These are phyloP conservation scores for Melanotaenia parkinsoni DNA, from an alignment of 2,797 vertebrate species.

Conservation along the genomic window DNA sequence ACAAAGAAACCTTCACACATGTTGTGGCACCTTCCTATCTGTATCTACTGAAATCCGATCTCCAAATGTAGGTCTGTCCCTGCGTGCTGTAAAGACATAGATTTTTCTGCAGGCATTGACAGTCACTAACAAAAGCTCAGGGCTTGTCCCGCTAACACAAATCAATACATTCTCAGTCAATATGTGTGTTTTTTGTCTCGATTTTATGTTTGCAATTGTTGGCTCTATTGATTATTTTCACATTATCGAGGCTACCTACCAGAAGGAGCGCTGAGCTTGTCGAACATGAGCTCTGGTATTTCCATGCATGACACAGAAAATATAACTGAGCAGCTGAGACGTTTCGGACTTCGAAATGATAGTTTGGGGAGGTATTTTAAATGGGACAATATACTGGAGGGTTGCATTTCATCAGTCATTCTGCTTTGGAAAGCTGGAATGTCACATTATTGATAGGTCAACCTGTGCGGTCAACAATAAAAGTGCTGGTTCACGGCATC, in stretches of 20 bases:
- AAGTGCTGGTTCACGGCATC: slow-evolving; percentile 23
- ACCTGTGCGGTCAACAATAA: slow-evolving; percentile 13
- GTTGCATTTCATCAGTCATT: slow-evolving; percentile 30
- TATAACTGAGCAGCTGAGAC: slow-evolving; percentile 57
- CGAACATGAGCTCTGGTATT: slow-evolving; percentile 46
- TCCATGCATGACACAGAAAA: slow-evolving; percentile 51
- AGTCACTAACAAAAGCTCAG: slow-evolving; percentile 33
- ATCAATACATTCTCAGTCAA: slow-evolving; percentile 33
- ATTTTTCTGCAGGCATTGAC: slow-evolving; percentile 42
- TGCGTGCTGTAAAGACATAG: slow-evolving; percentile 51
- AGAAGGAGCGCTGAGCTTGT: slow-evolving; percentile 13
- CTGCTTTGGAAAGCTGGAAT: slow-evolving; percentile 19
- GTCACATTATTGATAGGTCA: slow-evolving; percentile 8
- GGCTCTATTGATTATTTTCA: slow-evolving; percentile 37
- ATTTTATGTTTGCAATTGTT: slow-evolving; percentile 22
- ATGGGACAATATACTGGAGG: slow-evolving; percentile 17
- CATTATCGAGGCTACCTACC: slow-evolving; percentile 19
- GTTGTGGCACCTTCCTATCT: slow-evolving; percentile 36
- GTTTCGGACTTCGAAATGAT: slow-evolving; percentile 52
- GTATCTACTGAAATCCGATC: slow-evolving; percentile 56
- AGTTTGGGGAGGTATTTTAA: slow-evolving; percentile 61
- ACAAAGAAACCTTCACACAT: slow-evolving; percentile 24
- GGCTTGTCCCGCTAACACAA: slow-evolving; percentile 25
- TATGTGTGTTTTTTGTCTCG: neutral
- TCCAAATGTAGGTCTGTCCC: slow-evolving; percentile 41